These are phyloP conservation scores for Sphaerophoria rueppellii DNA, from an alignment of 2,888 invertebrate species.

Conservation along the genomic window DNA sequence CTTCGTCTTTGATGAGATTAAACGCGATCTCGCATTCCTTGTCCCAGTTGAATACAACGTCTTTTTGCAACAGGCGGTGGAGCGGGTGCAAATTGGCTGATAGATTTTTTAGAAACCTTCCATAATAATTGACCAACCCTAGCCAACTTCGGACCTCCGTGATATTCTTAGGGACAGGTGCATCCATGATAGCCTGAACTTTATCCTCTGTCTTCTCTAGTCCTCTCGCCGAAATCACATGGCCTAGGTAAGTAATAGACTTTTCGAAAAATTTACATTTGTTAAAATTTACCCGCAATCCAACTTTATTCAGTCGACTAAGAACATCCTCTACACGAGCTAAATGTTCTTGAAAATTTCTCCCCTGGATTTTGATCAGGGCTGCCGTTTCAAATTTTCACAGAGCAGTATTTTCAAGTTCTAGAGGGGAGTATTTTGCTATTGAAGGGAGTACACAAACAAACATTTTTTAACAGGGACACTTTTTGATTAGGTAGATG, in stretches of 20 bases:
- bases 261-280: constrained; percentile 75
- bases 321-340: constrained; percentile 24
- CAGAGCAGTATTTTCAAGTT: too few species aligned
- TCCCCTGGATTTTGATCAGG: constrained; percentile 34
- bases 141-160: constrained; percentile 46
- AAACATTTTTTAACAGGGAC: too few species aligned
- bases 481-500: too few species aligned
- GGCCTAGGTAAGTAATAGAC: constrained; percentile 75
- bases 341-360: constrained; percentile 16
- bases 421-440: too few species aligned
- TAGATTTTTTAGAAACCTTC: constrained; percentile 39
- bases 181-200: constrained; percentile 74
- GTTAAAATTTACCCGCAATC: constrained; percentile 63
- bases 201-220: constrained; percentile 75
- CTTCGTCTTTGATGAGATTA: constrained; percentile 72
- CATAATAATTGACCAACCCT: constrained; percentile 52
- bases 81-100: constrained; percentile 33
- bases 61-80: constrained; percentile 44
- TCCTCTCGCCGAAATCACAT: constrained; percentile 75
- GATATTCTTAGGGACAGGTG: constrained; percentile 73
- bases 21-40: constrained; percentile 73
- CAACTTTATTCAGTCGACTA: constrained; percentile 46
- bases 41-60: constrained; percentile 74
- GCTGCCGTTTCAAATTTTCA: too few species aligned
- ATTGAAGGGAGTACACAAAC: too few species aligned